These are phyloP conservation scores for Sycophaga agraensis DNA, from an alignment of 1,140 invertebrate genomes.

Conservation along the genomic window DNA sequence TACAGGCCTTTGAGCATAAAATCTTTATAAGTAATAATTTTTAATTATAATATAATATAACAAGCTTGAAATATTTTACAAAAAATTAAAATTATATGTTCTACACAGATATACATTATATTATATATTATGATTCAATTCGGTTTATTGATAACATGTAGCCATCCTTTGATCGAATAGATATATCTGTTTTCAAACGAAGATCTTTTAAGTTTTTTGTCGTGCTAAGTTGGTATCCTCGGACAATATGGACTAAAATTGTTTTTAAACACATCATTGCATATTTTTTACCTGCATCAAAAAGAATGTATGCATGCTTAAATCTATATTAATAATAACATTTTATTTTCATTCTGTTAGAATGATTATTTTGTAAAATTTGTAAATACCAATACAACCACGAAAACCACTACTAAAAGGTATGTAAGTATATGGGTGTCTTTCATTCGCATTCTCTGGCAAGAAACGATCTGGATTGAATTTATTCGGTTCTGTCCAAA, in stretches of 20 bases:
- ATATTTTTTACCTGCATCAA: conserved; percentile 15
- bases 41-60: no score
- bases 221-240: conserved; percentile 3
- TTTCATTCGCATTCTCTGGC: conserved; percentile 44
- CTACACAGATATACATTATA: no score
- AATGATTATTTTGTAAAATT: neutral
- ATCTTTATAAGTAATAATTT: no score
- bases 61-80: no score
- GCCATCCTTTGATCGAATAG: conserved; percentile 18
- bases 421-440: conserved; percentile 55
- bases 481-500: conserved; percentile 66
- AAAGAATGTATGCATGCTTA: neutral
- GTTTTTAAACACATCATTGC: conserved; percentile 26
- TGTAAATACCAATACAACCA: conserved; percentile 60
- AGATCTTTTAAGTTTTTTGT: neutral
- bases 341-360: neutral
- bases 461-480: conserved; percentile 73
- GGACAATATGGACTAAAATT: conserved; percentile 16
- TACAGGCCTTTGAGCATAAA: no score
- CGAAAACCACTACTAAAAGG: conserved; percentile 63
- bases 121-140: no score
- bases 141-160: conserved; percentile 14
- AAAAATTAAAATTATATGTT: no score
- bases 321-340: no score
- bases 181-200: conserved; percentile 24